Conservation (phyloP, 2,888 invertebrate species). For the Phortica okadai region DNA sequence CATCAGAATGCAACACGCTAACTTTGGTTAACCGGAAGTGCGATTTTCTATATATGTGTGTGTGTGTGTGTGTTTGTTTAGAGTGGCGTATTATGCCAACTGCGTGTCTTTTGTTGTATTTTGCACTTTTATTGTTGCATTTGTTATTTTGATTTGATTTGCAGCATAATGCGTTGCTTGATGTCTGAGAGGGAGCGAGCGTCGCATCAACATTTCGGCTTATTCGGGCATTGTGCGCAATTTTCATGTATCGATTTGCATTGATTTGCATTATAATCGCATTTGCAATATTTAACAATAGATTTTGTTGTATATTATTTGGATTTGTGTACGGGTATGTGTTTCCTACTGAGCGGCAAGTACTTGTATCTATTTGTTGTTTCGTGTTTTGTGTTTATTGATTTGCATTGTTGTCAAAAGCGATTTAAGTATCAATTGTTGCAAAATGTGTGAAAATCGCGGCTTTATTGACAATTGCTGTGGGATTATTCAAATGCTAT, state of each 20-base stretch:
- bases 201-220: background rate
- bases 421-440: background rate
- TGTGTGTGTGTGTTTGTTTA: background rate
- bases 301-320: conserved; percentile 60
- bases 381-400: background rate
- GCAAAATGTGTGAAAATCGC: background rate
- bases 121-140: conserved; percentile 27
- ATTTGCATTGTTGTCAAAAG: conserved; percentile 11
- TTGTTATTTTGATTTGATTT: conserved; percentile 21
- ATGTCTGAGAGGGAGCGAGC: background rate
- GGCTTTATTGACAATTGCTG: background rate
- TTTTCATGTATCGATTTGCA: conserved; percentile 69
- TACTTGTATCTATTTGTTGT: background rate
- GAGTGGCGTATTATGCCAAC: conserved; percentile 2
- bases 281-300: conserved; percentile 69
- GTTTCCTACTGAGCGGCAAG: background rate
- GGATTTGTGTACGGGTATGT: background rate
- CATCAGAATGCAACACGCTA: background rate
- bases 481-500: background rate
- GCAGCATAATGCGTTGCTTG: background rate
- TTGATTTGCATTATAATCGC: conserved; percentile 72
- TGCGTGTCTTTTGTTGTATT: conserved; percentile 10
- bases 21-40: conserved; percentile 17
- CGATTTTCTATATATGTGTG: background rate
- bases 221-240: background rate